phyloP scores from a whole-genome alignment of 2,888 invertebrate genomes.

The Antheraea assamensis region DNA sequence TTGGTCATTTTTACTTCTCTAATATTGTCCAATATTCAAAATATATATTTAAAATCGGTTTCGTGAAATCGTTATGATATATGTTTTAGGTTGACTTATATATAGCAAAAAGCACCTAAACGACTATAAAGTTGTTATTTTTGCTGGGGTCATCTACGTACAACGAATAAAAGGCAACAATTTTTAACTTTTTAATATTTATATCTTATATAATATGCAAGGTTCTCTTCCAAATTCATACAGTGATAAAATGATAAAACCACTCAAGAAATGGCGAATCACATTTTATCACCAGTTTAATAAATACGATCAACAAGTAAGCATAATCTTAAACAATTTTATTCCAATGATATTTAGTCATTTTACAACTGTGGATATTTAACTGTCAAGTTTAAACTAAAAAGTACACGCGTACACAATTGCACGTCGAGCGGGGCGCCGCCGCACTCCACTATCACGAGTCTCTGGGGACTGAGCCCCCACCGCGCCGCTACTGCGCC shows the following conservation, averaged over 20 bases:
- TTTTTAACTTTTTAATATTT: constrained; percentile 81
- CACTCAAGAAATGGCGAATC: constrained; percentile 77
- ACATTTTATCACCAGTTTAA: constrained; percentile 80
- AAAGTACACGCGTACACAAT: constrained; percentile 34
- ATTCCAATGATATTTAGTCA: constrained; percentile 77
- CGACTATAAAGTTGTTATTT: not conserved
- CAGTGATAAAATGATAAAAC: constrained; percentile 78
- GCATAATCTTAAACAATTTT: constrained; percentile 81
- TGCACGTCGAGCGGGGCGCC: constrained; percentile 34
- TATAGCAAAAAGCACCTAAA: not conserved
- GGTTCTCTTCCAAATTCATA: constrained; percentile 78
- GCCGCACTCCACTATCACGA: constrained; percentile 32
- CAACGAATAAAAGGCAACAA: constrained; percentile 39
- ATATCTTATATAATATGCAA: constrained; percentile 82
- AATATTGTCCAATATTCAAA: too few species aligned
- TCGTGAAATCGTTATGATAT: too few species aligned
- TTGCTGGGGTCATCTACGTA: not conserved
- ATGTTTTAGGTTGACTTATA: too few species aligned
- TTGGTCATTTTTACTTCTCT: too few species aligned
- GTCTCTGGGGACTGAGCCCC: constrained; percentile 25
- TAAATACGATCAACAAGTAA: constrained; percentile 82
- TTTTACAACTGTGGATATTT: constrained; percentile 68
- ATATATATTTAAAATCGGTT: too few species aligned
- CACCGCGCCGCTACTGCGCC: constrained; percentile 33
- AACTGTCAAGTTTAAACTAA: constrained; percentile 66